These are phyloP conservation scores for Drepana arcuata DNA, from an alignment of 1,140 invertebrate species.

Conservation along the genomic window DNA sequence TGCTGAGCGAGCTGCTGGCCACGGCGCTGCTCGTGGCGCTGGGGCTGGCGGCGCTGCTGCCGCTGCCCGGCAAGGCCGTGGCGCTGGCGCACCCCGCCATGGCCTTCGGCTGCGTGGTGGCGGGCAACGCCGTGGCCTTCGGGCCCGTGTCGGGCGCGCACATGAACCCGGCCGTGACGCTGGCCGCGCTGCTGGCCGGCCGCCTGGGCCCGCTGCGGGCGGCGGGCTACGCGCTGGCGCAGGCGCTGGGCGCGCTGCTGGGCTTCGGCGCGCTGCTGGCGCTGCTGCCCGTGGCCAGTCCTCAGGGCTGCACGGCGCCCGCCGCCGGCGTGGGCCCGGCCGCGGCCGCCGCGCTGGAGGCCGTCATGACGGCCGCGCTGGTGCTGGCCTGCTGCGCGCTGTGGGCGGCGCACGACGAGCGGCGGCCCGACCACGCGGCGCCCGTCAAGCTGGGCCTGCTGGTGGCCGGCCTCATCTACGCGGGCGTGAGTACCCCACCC, in stretches of 20 bases:
- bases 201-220: slow-evolving; percentile 13
- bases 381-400: slow-evolving; percentile 24
- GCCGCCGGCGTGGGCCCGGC: slow-evolving; percentile 6
- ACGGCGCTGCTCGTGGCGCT: slow-evolving; percentile 49
- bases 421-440: slow-evolving; percentile 28
- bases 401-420: slow-evolving; percentile 31
- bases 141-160: slow-evolving; percentile 49
- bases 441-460: slow-evolving; percentile 46
- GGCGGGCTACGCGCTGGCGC: slow-evolving; percentile 18
- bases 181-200: slow-evolving; percentile 33
- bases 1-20: slow-evolving; percentile 36
- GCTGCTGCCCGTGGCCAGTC: slow-evolving; percentile 12
- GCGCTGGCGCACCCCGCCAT: slow-evolving; percentile 40
- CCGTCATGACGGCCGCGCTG: slow-evolving; percentile 11
- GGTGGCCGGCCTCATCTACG: slow-evolving; percentile 44
- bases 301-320: slow-evolving; percentile 22
- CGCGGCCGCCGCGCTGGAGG: slow-evolving; percentile 17
- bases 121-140: slow-evolving; percentile 36
- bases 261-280: slow-evolving; percentile 13
- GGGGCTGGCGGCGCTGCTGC: slow-evolving; percentile 31
- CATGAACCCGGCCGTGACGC: slow-evolving; percentile 55
- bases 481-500: slow-evolving; percentile 24
- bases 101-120: slow-evolving; percentile 47
- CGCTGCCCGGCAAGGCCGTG: slow-evolving; percentile 7
- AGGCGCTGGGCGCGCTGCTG: slow-evolving; percentile 12